These are phyloP conservation scores for Phymastichus coffea DNA, from an alignment of 1,140 invertebrate species.

Conservation along the genomic window DNA sequence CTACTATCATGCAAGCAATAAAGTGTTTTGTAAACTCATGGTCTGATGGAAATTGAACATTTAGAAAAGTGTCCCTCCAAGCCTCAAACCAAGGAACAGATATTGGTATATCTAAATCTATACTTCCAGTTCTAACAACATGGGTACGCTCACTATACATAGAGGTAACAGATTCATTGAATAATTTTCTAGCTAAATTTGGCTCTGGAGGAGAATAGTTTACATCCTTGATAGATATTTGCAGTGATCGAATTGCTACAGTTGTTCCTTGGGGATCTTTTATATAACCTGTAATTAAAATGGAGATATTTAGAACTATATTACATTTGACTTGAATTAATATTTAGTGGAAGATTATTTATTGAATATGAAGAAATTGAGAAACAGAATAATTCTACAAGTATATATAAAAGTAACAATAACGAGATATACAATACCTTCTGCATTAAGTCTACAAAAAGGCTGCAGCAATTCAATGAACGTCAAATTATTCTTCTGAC, in stretches of 20 bases:
- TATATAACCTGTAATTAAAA: constrained; percentile 67
- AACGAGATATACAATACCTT: no score
- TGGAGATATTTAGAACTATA: background rate
- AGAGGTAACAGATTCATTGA: constrained; percentile 82
- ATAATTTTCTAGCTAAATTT: constrained; percentile 78
- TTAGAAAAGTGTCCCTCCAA: constrained; percentile 91
- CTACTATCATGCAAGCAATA: constrained; percentile 85
- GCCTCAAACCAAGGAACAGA: constrained; percentile 93
- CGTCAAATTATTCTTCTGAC: constrained; percentile 87
- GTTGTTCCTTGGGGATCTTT: constrained; percentile 77
- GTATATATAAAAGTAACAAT: no score
- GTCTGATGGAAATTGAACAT: constrained; percentile 86
- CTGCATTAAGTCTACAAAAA: constrained; percentile 76
- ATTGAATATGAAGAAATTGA: no score
- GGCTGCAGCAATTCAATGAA: constrained; percentile 90
- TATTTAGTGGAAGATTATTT: no score
- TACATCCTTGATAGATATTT: constrained; percentile 79
- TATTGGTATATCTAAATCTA: constrained; percentile 67
- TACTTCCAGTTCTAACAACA: constrained; percentile 53
- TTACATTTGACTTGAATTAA: background rate
- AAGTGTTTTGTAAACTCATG: constrained; percentile 95
- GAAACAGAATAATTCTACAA: background rate
- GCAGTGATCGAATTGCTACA: constrained; percentile 75
- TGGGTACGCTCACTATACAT: constrained; percentile 67
- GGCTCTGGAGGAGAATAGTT: constrained; percentile 78